Percentiles rank a stretch among this genome's conserved stretches.
phyloP scores from a whole-genome alignment of 2,113 vertebrate genomes.

The Coracopsis vasa region DNA sequence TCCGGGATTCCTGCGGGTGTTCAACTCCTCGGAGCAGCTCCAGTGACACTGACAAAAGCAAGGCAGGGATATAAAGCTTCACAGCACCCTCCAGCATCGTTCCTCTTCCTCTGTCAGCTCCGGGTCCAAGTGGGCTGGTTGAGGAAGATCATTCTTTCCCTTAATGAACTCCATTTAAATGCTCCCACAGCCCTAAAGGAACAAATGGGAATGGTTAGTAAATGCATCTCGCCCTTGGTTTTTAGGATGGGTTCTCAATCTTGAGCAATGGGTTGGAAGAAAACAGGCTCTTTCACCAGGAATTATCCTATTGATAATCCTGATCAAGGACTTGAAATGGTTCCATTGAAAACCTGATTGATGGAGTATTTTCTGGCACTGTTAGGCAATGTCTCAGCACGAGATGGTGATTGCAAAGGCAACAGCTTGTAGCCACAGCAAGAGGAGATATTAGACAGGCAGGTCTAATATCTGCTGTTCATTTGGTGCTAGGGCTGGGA shows the following conservation, averaged over 20 bases:
- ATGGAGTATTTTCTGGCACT: background rate
- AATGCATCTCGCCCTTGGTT: background rate
- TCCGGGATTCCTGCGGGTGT: conserved; percentile 27
- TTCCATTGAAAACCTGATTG: background rate
- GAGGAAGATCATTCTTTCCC: conserved; percentile 17
- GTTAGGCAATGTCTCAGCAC: background rate
- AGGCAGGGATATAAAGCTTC: background rate
- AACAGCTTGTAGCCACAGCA: background rate
- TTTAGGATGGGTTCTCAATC: background rate
- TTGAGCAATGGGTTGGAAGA: background rate
- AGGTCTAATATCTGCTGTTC: conserved; percentile 3
- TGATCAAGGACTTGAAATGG: background rate
- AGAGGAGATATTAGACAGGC: background rate
- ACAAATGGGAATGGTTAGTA: background rate
- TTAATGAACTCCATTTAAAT: background rate
- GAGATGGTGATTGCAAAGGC: background rate
- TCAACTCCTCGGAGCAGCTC: background rate
- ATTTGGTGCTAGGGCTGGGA: background rate
- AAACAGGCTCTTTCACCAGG: background rate
- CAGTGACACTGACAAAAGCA: conserved; percentile 45
- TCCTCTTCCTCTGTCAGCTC: background rate
- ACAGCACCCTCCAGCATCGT: background rate
- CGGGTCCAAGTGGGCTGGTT: background rate
- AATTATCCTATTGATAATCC: background rate
- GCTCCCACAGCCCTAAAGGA: background rate